A percentile compares a stretch with the other conserved stretches of the same genome.
Conservation (phyloP, 2,888 invertebrate species). For the Cephus rjabovi region DNA sequence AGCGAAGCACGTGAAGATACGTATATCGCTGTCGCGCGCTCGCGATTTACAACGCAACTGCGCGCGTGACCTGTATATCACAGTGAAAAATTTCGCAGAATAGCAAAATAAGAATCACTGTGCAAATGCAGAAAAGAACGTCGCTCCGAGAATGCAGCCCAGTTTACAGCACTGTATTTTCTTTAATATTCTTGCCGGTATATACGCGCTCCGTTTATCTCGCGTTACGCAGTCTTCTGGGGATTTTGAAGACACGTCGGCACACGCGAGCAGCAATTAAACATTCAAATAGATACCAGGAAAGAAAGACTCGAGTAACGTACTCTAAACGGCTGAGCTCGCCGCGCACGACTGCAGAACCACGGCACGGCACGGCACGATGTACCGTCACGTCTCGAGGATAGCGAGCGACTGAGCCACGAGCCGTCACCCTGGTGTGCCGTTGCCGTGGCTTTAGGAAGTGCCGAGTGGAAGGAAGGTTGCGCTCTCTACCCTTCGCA, state of each 20-base stretch:
- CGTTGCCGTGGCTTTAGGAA: conserved; percentile 39
- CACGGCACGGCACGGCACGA: conserved; percentile 28
- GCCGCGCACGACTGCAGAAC: conserved; percentile 14
- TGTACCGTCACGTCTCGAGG: conserved; percentile 47
- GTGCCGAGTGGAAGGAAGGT: conserved; percentile 43
- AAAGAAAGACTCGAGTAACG: conserved; percentile 20
- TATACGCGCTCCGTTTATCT: background rate
- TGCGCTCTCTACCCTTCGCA: conserved; percentile 29
- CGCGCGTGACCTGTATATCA: background rate
- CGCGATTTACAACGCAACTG: background rate
- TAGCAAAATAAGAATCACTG: background rate
- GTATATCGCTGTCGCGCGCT: background rate
- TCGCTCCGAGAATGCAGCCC: background rate
- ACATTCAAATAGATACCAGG: background rate
- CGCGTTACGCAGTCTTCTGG: background rate
- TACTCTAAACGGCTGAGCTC: conserved; percentile 22
- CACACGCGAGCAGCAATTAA: background rate
- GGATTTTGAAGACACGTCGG: background rate
- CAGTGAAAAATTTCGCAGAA: background rate
- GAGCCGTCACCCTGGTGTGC: conserved; percentile 31
- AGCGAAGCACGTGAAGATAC: background rate
- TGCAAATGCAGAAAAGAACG: background rate
- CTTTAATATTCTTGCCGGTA: background rate
- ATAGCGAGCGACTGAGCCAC: conserved; percentile 58
- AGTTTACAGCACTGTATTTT: background rate